Percentiles rank a stretch among this genome's conserved stretches.
These are phyloP conservation scores for Leptinotarsa tumamoca DNA, from an alignment of 2,888 invertebrate genomes.

Conservation along the genomic window DNA sequence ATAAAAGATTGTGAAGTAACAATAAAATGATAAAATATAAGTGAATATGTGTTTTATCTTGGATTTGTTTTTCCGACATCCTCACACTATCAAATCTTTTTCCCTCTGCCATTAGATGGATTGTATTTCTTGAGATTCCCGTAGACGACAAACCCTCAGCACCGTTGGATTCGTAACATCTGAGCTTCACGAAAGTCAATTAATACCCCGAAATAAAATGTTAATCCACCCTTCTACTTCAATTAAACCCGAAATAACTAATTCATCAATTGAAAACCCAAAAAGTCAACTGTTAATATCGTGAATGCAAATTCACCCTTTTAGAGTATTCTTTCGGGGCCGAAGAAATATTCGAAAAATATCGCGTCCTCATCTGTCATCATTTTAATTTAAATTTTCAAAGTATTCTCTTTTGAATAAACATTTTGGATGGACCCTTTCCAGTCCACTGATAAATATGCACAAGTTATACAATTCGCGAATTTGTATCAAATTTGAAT, in stretches of 20 bases:
- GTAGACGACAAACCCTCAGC: neutral
- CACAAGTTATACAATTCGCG: constrained; percentile 62
- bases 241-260: constrained; percentile 49
- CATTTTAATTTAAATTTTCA: constrained; percentile 63
- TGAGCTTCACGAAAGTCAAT: constrained; percentile 38
- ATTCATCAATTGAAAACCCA: constrained; percentile 54
- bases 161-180: constrained; percentile 23
- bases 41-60: too few relatives aligned
- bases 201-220: constrained; percentile 44
- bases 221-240: constrained; percentile 42
- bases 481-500: constrained; percentile 64
- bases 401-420: constrained; percentile 64
- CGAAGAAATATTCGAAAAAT: constrained; percentile 49
- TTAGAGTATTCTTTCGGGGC: constrained; percentile 48
- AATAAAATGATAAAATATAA: too few relatives aligned
- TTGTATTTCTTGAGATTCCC: neutral
- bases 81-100: neutral
- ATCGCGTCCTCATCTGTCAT: constrained; percentile 48
- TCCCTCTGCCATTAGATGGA: neutral
- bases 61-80: too few relatives aligned
- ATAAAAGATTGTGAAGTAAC: too few relatives aligned
- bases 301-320: constrained; percentile 54
- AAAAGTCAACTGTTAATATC: constrained; percentile 50
- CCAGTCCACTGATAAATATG: constrained; percentile 62
- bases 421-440: constrained; percentile 61